These are phyloP conservation scores for Phoeniculus purpureus DNA, from an alignment of 2,797 vertebrate species.

Conservation along the genomic window DNA sequence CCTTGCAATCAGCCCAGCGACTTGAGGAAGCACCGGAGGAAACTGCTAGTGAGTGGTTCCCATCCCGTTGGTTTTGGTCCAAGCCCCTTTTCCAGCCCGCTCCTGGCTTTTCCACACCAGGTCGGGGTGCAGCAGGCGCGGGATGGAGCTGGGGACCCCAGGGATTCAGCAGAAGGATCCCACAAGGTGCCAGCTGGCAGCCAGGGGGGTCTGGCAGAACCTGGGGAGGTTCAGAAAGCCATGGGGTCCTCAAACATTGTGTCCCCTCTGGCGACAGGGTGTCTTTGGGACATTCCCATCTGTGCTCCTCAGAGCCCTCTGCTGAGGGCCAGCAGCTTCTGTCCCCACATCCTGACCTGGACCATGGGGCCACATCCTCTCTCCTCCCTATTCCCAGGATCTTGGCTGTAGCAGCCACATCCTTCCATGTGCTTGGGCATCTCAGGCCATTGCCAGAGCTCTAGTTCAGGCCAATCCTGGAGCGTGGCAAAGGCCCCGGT, in stretches of 20 bases:
- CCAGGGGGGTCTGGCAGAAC: conserved; percentile 50
- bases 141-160: conserved; percentile 68
- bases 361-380: conserved; percentile 14
- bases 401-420: conserved; percentile 1
- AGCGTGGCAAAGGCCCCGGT: conserved; percentile 38
- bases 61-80: conserved; percentile 45
- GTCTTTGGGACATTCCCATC: conserved; percentile 48
- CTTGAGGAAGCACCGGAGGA: conserved; percentile 95
- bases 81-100: conserved; percentile 60
- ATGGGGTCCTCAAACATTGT: conserved; percentile 13
- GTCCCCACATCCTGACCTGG: conserved; percentile 7
- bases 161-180: conserved; percentile 48
- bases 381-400: conserved; percentile 19
- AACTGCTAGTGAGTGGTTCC: conserved; percentile 89
- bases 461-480: conserved; percentile 29
- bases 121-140: conserved; percentile 65
- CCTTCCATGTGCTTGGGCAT: conserved; percentile 19
- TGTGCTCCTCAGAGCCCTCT: conserved; percentile 40
- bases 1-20: conserved; percentile 89
- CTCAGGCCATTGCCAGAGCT: conserved; percentile 56
- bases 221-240: conserved; percentile 42
- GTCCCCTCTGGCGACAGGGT: conserved; percentile 23
- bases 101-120: conserved; percentile 61
- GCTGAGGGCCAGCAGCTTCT: conserved; percentile 31
- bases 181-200: neutral